A percentile compares a stretch with the other conserved stretches of the same genome.
These are phyloP conservation scores for Epinephelus coioides DNA, from an alignment of 2,797 vertebrate genomes.

Conservation along the genomic window DNA sequence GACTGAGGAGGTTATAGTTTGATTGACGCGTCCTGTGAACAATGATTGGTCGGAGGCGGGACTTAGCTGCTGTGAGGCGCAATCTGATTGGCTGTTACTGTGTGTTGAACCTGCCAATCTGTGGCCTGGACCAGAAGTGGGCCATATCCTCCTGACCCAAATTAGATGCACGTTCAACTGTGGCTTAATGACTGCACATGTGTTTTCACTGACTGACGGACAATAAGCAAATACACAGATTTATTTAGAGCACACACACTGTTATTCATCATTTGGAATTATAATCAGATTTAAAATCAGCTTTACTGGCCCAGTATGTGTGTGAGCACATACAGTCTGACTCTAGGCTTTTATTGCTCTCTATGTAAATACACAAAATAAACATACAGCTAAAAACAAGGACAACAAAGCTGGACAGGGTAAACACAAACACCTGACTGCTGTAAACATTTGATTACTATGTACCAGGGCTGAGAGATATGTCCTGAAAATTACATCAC, in stretches of 20 bases:
- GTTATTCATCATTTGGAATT: too few relatives aligned
- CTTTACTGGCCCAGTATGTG: too few relatives aligned
- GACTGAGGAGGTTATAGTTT: constrained; percentile 61
- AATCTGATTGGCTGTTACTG: constrained; percentile 69
- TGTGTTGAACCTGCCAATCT: constrained; percentile 24
- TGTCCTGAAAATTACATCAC: too few relatives aligned
- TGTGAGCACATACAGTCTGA: too few relatives aligned
- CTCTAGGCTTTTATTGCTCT: too few relatives aligned
- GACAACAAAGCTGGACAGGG: too few relatives aligned
- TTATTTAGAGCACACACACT: not conserved
- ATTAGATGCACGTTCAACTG: constrained; percentile 50
- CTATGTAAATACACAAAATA: too few relatives aligned
- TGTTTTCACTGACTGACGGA: constrained; percentile 2
- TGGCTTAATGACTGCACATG: constrained; percentile 17
- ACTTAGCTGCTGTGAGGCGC: not conserved
- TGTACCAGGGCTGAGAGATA: too few relatives aligned
- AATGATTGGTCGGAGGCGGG: constrained; percentile 75
- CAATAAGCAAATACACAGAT: constrained; percentile 2
- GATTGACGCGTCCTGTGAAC: constrained; percentile 69
- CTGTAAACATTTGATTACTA: too few relatives aligned
- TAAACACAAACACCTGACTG: too few relatives aligned
- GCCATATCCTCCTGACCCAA: constrained; percentile 71
- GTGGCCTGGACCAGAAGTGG: constrained; percentile 36
- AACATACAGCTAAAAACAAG: too few relatives aligned
- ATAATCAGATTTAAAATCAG: too few relatives aligned